These are phyloP conservation scores for Fratercula arctica DNA, from an alignment of 2,797 vertebrate genomes.

Conservation along the genomic window DNA sequence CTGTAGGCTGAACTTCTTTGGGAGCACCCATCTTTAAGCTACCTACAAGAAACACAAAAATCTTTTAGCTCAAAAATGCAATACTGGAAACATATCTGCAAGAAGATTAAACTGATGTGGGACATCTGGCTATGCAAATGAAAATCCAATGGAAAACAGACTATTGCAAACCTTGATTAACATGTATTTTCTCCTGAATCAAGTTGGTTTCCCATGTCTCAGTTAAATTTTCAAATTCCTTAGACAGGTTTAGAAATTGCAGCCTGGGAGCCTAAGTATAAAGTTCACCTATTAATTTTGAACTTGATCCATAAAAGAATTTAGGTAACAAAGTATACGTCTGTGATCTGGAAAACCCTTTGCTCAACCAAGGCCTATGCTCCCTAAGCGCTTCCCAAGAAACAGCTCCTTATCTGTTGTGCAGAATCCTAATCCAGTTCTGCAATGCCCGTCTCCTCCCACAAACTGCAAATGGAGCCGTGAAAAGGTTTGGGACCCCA, in stretches of 20 bases:
- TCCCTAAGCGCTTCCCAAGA: not conserved
- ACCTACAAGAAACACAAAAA: not conserved
- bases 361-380: accelerated
- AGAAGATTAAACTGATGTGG: not conserved
- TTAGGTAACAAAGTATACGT: not conserved
- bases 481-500: accelerated
- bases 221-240: not conserved
- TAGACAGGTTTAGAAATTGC: not conserved
- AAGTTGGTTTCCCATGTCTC: not conserved
- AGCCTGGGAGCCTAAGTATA: not conserved
- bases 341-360: not conserved
- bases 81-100: not conserved
- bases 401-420: not conserved
- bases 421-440: not conserved
- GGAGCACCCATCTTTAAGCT: constrained; percentile 74
- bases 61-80: not conserved
- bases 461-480: not conserved
- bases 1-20: constrained; percentile 37
- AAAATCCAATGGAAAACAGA: not conserved
- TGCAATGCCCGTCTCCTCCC: not conserved
- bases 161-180: not conserved
- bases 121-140: not conserved
- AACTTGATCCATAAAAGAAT: not conserved
- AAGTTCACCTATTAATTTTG: not conserved
- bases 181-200: not conserved